Base-by-base conservation (phyloP, 2,797 vertebrate genomes). In the Alauda arvensis region DNA sequence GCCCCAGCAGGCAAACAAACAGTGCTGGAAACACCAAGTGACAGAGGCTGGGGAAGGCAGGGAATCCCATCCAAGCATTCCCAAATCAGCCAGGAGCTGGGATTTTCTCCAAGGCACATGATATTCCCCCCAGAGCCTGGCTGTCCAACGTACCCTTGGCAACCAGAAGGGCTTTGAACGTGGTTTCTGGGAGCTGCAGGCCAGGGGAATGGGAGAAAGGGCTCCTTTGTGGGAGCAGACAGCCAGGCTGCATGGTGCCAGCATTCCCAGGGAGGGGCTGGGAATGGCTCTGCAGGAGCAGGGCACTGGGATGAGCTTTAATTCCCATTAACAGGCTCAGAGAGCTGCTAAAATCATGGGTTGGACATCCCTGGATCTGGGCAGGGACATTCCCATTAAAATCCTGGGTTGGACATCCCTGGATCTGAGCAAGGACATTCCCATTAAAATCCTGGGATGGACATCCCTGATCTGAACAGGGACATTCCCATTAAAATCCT, bases 41-140 rank as follows among this genome's bases (percentile, higher is more conserved):
- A 88, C 86, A 80, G 45, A 88, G 90, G 42, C 71, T 18, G 1
- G 33, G 46, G 33, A 67, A 91, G 62, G 76, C 42, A 76, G 26
- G 85, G 69, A 78, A 83, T 75, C 33, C 55, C 89, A 72, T 67
- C 81, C 51, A 48, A n/a, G 14, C 9, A 1, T 61, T 90, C 80
- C 87, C 70, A 68, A 39, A 34, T 40, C 88, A 88, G 61, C 63
- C 89, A 63, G 62, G 89, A 80, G 87, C 80, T 87, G 95, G 92
- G 83, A 92, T 69, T 83, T 75, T 52, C 87, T 95, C 93, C 91
- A 92, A 94, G 76, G 85, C 87, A 78, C 89, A 70, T 87, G 92
- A n/a, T 62, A 69, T 39, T 86, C 86, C 65, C 66, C 81, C 49
- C 63, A 60, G 14, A 87, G 83, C 66, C 37, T 31, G 8, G 78